phyloP scores from a whole-genome alignment of 2,797 vertebrate species.

The Aythya fuligula region DNA sequence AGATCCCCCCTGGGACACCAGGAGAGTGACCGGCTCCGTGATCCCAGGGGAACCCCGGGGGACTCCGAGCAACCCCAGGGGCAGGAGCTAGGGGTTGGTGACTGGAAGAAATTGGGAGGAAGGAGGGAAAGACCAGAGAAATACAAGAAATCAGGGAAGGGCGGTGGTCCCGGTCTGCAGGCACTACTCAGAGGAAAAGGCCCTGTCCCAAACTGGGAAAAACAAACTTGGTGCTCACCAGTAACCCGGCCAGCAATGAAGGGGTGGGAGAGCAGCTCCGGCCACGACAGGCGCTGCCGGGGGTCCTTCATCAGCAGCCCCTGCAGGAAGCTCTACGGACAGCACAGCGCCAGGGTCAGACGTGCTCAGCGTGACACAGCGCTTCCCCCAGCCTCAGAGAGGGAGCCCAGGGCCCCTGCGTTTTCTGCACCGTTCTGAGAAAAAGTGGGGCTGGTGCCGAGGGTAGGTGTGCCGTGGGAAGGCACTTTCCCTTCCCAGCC shows the following conservation, averaged over 20 bases:
- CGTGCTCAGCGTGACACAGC: not conserved
- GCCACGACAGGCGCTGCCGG: slow-evolving; percentile 90
- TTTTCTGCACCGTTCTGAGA: not conserved
- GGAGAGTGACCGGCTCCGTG: not conserved
- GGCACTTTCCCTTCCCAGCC: not conserved
- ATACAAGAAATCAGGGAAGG: not conserved
- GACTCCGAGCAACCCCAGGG: not conserved
- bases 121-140: not conserved
- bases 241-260: slow-evolving; percentile 90
- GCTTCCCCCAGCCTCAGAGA: not conserved
- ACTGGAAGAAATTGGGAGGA: not conserved
- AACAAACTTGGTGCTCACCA: slow-evolving; percentile 77
- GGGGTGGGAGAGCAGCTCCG: slow-evolving; percentile 90
- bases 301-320: slow-evolving; percentile 95
- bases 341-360: not conserved
- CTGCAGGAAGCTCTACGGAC: slow-evolving; percentile 90
- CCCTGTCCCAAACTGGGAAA: not conserved
- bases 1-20: not conserved
- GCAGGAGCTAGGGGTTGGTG: not conserved
- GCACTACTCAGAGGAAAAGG: not conserved
- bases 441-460: not conserved
- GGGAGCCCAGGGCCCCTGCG: not conserved
- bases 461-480: not conserved
- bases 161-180: not conserved
- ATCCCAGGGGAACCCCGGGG: not conserved